These are phyloP conservation scores for Mustela nigripes DNA, from an alignment of 2,113 vertebrate genomes.

Conservation along the genomic window DNA sequence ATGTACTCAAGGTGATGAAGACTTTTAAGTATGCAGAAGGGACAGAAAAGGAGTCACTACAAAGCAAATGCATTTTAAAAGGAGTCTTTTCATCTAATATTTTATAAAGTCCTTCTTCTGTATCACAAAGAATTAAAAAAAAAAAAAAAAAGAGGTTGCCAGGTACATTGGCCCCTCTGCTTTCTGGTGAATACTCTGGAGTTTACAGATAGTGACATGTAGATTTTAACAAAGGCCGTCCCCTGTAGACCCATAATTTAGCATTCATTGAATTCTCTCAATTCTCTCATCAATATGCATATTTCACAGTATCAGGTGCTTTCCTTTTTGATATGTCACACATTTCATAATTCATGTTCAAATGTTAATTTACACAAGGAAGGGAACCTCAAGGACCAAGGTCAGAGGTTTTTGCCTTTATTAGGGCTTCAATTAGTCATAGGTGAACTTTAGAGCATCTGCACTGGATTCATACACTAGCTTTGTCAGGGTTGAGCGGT, in stretches of 20 bases:
- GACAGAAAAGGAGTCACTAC: slow-evolving; percentile 79
- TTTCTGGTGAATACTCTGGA: slow-evolving; percentile 87
- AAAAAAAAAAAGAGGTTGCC: slow-evolving; percentile 70
- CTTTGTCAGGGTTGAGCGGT: slow-evolving; percentile 62
- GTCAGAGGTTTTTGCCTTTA: slow-evolving; percentile 85
- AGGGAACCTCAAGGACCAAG: slow-evolving; percentile 83
- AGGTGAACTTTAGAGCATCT: slow-evolving; percentile 81
- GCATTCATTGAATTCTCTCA: slow-evolving; percentile 85
- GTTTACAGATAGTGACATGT: slow-evolving; percentile 81
- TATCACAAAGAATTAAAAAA: slow-evolving; percentile 79
- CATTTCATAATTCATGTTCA: slow-evolving; percentile 87
- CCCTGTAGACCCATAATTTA: slow-evolving; percentile 87
- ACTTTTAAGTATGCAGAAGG: slow-evolving; percentile 89
- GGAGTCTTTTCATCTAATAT: slow-evolving; percentile 86
- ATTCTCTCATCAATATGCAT: slow-evolving; percentile 88
- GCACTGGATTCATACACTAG: slow-evolving; percentile 52
- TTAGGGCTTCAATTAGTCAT: slow-evolving; percentile 87
- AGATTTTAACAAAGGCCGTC: slow-evolving; percentile 83
- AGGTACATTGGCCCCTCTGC: slow-evolving; percentile 82
- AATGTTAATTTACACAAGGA: slow-evolving; percentile 88
- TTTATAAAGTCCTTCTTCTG: slow-evolving; percentile 86
- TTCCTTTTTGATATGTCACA: slow-evolving; percentile 84
- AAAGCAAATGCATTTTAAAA: slow-evolving; percentile 87
- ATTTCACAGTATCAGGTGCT: slow-evolving; percentile 84
- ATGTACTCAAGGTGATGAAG: slow-evolving; percentile 87